Evolutionary conservation across 2,113 vertebrate genomes (phyloP).

Genomic region (Odontesthes bonariensis): DNA sequence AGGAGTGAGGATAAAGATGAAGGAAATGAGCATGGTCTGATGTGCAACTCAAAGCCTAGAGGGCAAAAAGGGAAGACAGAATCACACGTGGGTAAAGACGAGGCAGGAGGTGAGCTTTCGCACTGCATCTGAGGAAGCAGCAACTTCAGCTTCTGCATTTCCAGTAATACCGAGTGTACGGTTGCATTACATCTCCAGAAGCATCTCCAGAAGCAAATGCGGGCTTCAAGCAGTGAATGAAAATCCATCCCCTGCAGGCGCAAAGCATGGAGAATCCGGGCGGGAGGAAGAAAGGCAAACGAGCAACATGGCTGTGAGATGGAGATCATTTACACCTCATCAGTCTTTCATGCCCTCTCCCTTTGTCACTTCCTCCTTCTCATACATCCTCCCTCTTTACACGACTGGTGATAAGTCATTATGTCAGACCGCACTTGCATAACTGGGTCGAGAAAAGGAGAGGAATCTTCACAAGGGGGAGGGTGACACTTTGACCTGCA

Average conservation of each 20-base stretch:
- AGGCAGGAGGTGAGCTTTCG: constrained; percentile 53
- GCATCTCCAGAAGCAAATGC: constrained; percentile 41
- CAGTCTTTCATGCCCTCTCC: constrained; percentile 35
- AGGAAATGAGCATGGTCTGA: not conserved
- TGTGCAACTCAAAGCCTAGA: constrained; percentile 11
- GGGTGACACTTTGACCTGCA: constrained; percentile 45
- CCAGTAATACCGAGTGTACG: constrained; percentile 23
- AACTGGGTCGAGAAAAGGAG: constrained; percentile 60
- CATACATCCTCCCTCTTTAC: constrained; percentile 28
- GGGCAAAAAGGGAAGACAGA: constrained; percentile 22
- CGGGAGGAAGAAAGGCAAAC: constrained; percentile 31
- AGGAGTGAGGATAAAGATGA: not conserved
- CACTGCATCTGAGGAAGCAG: constrained; percentile 33
- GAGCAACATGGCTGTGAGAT: constrained; percentile 20
- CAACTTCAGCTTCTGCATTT: constrained; percentile 36
- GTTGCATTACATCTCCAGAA: constrained; percentile 28
- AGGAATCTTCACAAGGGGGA: constrained; percentile 23
- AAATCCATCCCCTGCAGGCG: constrained; percentile 11
- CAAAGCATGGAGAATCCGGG: constrained; percentile 16
- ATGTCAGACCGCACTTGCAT: constrained; percentile 60
- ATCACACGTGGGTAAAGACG: constrained; percentile 9
- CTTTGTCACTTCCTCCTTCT: constrained; percentile 10
- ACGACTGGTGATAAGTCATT: constrained; percentile 66
- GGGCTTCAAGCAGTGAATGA: constrained; percentile 17
- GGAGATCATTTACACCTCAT: constrained; percentile 68